These are phyloP conservation scores for Enteromius argenteus DNA, from an alignment of 2,797 vertebrate species.

Conservation along the genomic window DNA sequence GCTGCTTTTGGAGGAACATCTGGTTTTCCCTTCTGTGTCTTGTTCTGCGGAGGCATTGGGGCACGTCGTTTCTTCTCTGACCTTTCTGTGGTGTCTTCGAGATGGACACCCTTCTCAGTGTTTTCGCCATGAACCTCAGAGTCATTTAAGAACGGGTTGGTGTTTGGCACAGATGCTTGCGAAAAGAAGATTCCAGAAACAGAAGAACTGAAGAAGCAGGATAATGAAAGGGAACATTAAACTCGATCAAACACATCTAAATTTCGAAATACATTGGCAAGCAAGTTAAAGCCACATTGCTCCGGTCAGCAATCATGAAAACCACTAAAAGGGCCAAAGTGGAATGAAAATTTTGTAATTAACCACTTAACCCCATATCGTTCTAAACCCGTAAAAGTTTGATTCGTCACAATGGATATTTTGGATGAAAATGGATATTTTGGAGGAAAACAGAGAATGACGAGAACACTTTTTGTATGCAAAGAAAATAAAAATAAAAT, in stretches of 20 bases:
- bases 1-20: background rate
- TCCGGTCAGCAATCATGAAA: background rate
- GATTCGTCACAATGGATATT: too few relatives aligned
- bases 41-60: conserved; percentile 52
- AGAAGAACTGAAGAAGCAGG: conserved; percentile 55
- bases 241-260: conserved; percentile 21
- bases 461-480: too few relatives aligned
- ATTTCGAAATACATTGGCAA: background rate
- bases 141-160: conserved; percentile 54
- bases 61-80: conserved; percentile 61
- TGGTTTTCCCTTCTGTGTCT: background rate
- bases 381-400: too few relatives aligned
- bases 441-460: too few relatives aligned
- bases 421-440: too few relatives aligned
- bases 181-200: conserved; percentile 45
- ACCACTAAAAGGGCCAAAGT: background rate
- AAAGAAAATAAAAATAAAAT: too few relatives aligned
- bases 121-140: conserved; percentile 2
- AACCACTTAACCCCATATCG: too few relatives aligned
- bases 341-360: too few relatives aligned
- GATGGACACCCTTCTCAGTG: background rate
- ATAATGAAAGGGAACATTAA: conserved; percentile 36
- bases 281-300: background rate
- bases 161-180: conserved; percentile 15
- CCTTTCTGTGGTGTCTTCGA: background rate